Conservation (phyloP, 2,888 invertebrate species). For the Salpingus planirostris region DNA sequence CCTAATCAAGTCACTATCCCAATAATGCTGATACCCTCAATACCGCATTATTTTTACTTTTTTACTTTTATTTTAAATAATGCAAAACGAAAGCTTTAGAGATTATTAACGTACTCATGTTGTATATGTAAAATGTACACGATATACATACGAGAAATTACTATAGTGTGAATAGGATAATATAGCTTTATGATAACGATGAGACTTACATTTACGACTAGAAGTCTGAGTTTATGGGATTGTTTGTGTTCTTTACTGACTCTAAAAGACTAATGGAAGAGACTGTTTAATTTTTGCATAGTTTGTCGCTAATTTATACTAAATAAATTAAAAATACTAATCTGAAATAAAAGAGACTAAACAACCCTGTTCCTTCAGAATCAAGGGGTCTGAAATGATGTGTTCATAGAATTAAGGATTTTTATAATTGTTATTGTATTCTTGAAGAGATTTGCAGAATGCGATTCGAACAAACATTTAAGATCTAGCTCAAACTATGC, state of each 20-base stretch:
- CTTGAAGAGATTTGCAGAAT: too few species aligned
- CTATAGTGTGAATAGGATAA: too few species aligned
- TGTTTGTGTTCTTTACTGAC: conserved; percentile 10
- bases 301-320: conserved; percentile 8
- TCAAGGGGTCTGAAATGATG: too few species aligned
- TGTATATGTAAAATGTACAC: conserved; percentile 1
- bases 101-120: neutral
- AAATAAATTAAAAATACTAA: neutral
- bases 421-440: too few species aligned
- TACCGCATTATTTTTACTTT: too few species aligned
- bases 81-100: neutral
- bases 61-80: neutral
- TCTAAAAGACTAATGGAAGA: conserved; percentile 15
- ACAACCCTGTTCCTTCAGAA: too few species aligned
- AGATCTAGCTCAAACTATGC: too few species aligned
- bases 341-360: neutral
- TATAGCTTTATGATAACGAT: neutral
- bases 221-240: conserved; percentile 8
- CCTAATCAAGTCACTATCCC: too few species aligned
- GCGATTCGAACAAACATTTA: too few species aligned
- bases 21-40: too few species aligned
- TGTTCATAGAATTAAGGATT: too few species aligned
- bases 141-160: neutral
- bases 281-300: conserved; percentile 15
- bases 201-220: neutral